Evolutionary conservation across 1,140 invertebrate genomes (phyloP), one percentile per base, ranked within the genome.

Genomic region (Drosophila virilis): DNA sequence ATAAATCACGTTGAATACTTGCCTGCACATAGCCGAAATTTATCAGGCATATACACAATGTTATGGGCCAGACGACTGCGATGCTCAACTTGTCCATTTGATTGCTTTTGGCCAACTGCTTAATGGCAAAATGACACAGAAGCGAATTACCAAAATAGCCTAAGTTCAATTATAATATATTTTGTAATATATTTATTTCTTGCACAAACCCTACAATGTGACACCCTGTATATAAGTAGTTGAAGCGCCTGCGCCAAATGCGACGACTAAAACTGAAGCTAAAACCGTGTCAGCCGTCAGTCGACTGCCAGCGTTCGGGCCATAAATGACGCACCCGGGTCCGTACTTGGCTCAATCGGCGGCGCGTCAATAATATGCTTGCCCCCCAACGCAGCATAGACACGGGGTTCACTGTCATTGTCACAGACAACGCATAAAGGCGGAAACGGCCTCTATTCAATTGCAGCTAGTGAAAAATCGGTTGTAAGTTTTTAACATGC

Each of bases 251-350:
- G 72, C 72, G 72, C 59, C 38, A 28, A 51, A 52, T 9, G 17
- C n/a, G 13, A 43, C 57, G 12, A 33, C 35, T 13, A 28, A 2
- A 33, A 38, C 35, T 35, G 33, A 52, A 59, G 42, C 43, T 66
- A 9, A 51, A 66, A 51, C 54, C 46, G 13, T 22, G 52, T 59
- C 62, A 13, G 55, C 52, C 51, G 67, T 70, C 72, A 84, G 81
- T 84, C 78, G 69, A 51, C 64, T 64, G 76, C 40, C 61, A 86
- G 68, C 65, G 60, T 45, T 79, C 71, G 79, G 59, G 61, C 61
- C 66, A 62, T 61, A 68, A 68, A 70, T 42, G 37, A 72, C 59
- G 37, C 37, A 51, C 8, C 54, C 46, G 10, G 42, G 35, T 54
- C 42, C 45, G 45, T 17, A 62, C 46, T 71, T 74, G 67, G 60